phyloP scores from a whole-genome alignment of 2,797 vertebrate genomes.

The Pogonophryne albipinna region DNA sequence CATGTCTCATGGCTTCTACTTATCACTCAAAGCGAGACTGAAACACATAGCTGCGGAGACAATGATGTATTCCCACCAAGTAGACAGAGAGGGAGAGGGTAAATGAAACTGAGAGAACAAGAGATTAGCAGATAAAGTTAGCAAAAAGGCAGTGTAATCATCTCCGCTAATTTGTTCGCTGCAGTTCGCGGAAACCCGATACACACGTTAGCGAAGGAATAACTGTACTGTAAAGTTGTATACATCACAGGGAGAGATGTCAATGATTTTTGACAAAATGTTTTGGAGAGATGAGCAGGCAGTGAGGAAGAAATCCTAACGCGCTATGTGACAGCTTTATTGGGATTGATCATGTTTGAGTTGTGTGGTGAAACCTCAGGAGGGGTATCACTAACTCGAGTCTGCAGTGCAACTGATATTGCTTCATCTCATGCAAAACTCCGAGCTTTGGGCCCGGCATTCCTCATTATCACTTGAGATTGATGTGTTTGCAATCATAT shows the following conservation, averaged over 20 bases:
- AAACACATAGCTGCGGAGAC: slow-evolving; percentile 65
- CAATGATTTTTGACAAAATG: slow-evolving; percentile 52
- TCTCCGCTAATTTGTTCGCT: slow-evolving; percentile 53
- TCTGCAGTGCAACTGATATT: slow-evolving; percentile 56
- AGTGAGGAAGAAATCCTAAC: slow-evolving; percentile 56
- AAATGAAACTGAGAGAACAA: slow-evolving; percentile 48
- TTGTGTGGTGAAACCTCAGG: slow-evolving; percentile 72
- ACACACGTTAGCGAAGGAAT: slow-evolving; percentile 48
- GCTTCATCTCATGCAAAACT: slow-evolving; percentile 56
- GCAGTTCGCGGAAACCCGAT: slow-evolving; percentile 57
- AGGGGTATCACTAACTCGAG: slow-evolving; percentile 70
- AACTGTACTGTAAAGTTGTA: slow-evolving; percentile 30
- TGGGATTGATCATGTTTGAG: slow-evolving; percentile 75
- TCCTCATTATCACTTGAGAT: slow-evolving; percentile 45
- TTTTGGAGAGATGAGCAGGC: slow-evolving; percentile 55
- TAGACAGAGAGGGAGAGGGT: slow-evolving; percentile 49
- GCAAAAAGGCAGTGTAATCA: slow-evolving; percentile 59
- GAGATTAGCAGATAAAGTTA: slow-evolving; percentile 69
- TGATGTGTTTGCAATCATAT: slow-evolving; percentile 37
- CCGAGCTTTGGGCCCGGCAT: slow-evolving; percentile 44
- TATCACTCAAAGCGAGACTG: slow-evolving; percentile 60
- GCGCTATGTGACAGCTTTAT: slow-evolving; percentile 72
- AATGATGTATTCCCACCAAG: slow-evolving; percentile 60
- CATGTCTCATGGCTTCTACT: slow-evolving; percentile 60
- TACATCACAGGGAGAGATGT: slow-evolving; percentile 43